Evolutionary conservation across 2,888 invertebrate genomes (phyloP), one percentile per base, ranked within the genome.

Genomic region (Thysanoteuthis rhombus): DNA sequence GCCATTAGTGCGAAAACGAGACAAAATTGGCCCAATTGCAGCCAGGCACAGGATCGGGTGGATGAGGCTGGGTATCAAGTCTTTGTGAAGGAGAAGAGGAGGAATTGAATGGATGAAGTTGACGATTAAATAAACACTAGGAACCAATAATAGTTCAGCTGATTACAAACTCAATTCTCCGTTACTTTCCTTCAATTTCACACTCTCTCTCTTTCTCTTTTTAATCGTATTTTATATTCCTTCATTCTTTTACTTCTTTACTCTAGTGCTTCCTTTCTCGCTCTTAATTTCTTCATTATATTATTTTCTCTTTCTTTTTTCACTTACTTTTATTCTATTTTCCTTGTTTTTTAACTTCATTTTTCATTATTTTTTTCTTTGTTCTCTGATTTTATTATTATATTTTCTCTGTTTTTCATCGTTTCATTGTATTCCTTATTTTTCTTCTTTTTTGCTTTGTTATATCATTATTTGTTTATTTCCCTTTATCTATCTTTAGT

Each of bases 1-100:
- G 75, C 75, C 75, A 75, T 75, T 75, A 75, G 75, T 75, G 75
- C 75, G 75, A 75, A 75, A 75, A 75, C 75, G 75, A 75, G 75
- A n/a, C 16, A 36, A 75, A 75, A 75, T 75, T 75, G 75, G 75
- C 19, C 75, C 75, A 75, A 75, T n/a, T 75, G 75, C 75, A 75
- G 5, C 16, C n/a, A 3, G n/a, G n/a, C n/a, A n/a, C n/a, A 36
- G 75, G 75, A 75, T n/a, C 1, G n/a, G 75, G 12, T 75, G n/a
- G 75, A 16, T 4, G 75, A 36, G n/a, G 75, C 36, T n/a, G 75
- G 75, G n/a, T 36, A n/a, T 12, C n/a, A n/a, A 75, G 4, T 0
- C 32, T 6, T 36, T n/a, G 8, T n/a, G 16, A 36, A 36, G 2
- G 10, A 36, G 19, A 16, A n/a, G 75, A 36, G n/a, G 16, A 36